A percentile compares a stretch with the other conserved stretches of the same genome.
Conservation (phyloP, 2,113 vertebrate genomes). For the Erythrolamprus reginae region DNA sequence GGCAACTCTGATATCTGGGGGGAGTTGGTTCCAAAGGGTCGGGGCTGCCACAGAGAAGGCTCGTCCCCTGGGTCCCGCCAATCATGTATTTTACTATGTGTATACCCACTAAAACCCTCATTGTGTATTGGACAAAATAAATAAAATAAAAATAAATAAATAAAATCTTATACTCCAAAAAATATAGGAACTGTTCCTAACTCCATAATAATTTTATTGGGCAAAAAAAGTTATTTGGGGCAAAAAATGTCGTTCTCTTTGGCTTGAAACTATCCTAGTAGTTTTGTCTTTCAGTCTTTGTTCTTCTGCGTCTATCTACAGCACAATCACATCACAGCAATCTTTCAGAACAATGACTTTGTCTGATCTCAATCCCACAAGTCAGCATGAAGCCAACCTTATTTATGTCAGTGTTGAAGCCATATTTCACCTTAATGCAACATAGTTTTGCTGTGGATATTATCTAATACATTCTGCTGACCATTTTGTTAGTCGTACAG, state of each 20-base stretch:
- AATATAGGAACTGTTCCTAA: not conserved
- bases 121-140: too few relatives aligned
- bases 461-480: not conserved
- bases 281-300: not conserved
- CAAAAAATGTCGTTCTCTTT: accelerated
- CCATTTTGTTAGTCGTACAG: not conserved
- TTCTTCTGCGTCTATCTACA: not conserved
- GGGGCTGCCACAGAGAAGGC: too few relatives aligned
- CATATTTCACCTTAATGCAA: not conserved
- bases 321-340: not conserved
- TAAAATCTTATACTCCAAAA: too few relatives aligned
- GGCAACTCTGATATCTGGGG: too few relatives aligned
- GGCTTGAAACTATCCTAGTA: not conserved
- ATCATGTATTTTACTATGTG: too few relatives aligned
- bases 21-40: too few relatives aligned
- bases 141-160: too few relatives aligned
- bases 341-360: not conserved
- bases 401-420: not conserved
- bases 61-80: too few relatives aligned
- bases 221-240: not conserved
- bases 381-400: not conserved
- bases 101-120: too few relatives aligned
- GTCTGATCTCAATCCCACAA: not conserved
- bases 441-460: not conserved
- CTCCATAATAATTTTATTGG: not conserved